phyloP scores from a whole-genome alignment of 1,140 invertebrate species.

The Hylaeus anthracinus region DNA sequence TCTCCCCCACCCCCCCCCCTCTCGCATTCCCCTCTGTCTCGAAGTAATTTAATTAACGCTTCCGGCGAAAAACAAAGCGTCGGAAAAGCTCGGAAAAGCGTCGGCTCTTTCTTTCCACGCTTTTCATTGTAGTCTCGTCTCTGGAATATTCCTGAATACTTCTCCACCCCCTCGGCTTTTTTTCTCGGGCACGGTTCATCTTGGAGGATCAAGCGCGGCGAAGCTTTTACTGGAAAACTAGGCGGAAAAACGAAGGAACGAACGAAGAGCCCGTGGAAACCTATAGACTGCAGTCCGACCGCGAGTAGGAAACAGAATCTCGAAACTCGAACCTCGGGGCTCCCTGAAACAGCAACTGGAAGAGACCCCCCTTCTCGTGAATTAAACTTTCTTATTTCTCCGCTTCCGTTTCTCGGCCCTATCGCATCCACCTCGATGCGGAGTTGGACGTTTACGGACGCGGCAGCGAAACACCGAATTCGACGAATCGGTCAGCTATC shows the following conservation, averaged over 20 bases:
- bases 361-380: background rate
- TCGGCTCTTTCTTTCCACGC: background rate
- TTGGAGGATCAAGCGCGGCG: background rate
- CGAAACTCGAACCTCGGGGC: conserved; percentile 1
- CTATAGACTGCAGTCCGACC: conserved; percentile 4
- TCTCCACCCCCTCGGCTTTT: background rate
- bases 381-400: background rate
- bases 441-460: background rate
- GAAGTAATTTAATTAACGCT: conserved; percentile 60
- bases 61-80: conserved; percentile 41
- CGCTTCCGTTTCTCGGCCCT: background rate
- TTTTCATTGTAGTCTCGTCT: conserved; percentile 7
- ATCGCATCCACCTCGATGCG: background rate
- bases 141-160: background rate
- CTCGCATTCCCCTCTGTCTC: background rate
- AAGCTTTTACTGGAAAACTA: background rate
- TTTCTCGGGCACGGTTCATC: conserved; percentile 16
- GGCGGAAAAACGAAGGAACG: conserved; percentile 29
- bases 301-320: conserved; percentile 20
- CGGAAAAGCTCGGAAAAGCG: conserved; percentile 18
- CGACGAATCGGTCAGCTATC: background rate
- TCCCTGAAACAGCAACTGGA: background rate
- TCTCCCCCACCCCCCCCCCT: background rate
- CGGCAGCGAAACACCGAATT: background rate
- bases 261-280: conserved; percentile 35